Base-by-base conservation (phyloP, 2,113 vertebrate species). In the Colius striatus region DNA sequence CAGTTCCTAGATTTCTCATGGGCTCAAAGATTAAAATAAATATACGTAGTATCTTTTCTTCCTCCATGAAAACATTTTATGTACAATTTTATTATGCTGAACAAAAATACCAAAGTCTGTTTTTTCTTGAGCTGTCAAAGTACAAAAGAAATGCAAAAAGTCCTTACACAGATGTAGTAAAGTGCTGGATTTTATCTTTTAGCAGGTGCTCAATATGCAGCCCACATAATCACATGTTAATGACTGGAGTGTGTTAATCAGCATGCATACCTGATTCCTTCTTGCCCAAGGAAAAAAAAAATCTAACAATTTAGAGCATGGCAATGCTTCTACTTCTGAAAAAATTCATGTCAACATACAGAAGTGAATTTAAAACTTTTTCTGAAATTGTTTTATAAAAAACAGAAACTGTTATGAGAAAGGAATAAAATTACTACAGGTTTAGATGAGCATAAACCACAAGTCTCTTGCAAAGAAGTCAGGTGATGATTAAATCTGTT, bases 181-280 rank as follows among this genome's bases (percentile, higher is more conserved):
- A 98, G 97, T 96, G 96, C 96, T 98, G 95, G 97, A 98, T 98
- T 98, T 98, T 98, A 98, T 98, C 98, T 98, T 98, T 98, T 99
- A 98, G 98, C 98, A 96, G 95, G 87, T 98, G 98, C 97, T 99
- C 98, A 98, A 98, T 98, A 98, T 97, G 98, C 98, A 98, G 97
- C 98, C 98, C 98, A 98, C 98, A 98, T 98, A 98, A 98, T 98
- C 98, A 97, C 98, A 98, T 95, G 97, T 98, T 98, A 98, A 98
- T 98, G 98, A 98, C 97, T 97, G 94, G 97, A 98, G 98, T 98
- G 97, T 98, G 98, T 98, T 98, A 98, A 98, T 99, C 98, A 98
- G 97, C 96, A 98, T 97, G 98, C 97, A 98, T 98, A 98, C 97
- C 97, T 98, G 97, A 98, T 98, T 98, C 96, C 92, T 97, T 96